Base-by-base conservation (phyloP, 2,888 invertebrate species). In the Subacronicta megacephala region DNA sequence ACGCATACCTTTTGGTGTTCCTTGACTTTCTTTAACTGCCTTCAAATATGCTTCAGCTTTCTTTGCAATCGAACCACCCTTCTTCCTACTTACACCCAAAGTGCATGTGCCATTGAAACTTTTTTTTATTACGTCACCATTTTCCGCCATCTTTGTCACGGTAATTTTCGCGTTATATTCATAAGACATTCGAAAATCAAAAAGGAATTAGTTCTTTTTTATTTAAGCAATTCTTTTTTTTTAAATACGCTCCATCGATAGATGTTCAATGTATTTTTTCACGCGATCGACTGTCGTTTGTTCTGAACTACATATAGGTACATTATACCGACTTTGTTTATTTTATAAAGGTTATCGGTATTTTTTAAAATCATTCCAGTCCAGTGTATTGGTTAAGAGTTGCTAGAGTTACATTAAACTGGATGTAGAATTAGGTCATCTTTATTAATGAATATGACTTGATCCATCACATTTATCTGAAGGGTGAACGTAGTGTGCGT, bases 21-120 rank as follows among this genome's bases (percentile, higher is more conserved):
- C 83, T 33, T 81, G 83, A 57, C 92, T 92, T 59, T 87, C 77
- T 57, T 69, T 83, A 10, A 92, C 93, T 10, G 93, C 93, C 58
- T 90, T 80, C 62, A 93, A 80, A 71, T 93, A 92, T 1, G 88
- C 92, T 57, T 89, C 88, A 2, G 93, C 92, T 69, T 81, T 90
- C 60, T 85, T 81, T 13, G 91, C 89, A 44, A 93, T 90, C 0
- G 87, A 77, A 0, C 89, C 85, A n/a, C 84, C 83, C 0, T 75
- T 69, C 44, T 75, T 80, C 65, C 83, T 88, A 42, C 82, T 88
- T 1, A 91, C 69, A 1, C 88, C 87, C n/a, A 92, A 50, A 13
- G 81, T 75, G 55, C 88, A 88, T 2, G 80, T 86, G 2, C 90
- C 90, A 42, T 87, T 89, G 45, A 83, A 89, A 61, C 84, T 79